phyloP scores from a whole-genome alignment of 2,113 vertebrate species.

The Emydura subglobosa region DNA sequence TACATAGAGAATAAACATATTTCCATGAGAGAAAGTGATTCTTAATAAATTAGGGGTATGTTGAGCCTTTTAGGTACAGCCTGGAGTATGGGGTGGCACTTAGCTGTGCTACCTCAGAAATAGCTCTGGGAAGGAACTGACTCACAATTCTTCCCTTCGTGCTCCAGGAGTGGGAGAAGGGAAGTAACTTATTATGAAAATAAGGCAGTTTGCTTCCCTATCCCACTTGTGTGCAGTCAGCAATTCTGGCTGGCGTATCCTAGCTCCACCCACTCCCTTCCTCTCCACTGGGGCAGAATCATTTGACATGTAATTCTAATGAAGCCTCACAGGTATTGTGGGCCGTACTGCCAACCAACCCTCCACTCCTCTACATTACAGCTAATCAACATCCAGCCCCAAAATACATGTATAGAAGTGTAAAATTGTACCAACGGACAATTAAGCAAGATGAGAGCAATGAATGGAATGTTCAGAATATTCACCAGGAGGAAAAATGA shows the following conservation, averaged over 20 bases:
- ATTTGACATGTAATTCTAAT: background rate
- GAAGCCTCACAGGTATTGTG: background rate
- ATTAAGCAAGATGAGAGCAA: background rate
- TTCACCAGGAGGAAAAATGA: background rate
- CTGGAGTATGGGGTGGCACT: no score
- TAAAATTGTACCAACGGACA: background rate
- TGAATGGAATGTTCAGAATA: background rate
- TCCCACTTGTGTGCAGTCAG: background rate
- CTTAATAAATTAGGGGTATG: rapidly evolving
- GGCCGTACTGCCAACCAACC: background rate
- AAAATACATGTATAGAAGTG: background rate
- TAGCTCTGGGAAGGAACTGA: background rate
- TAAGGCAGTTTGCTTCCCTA: background rate
- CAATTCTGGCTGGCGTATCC: background rate
- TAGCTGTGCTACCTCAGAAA: background rate
- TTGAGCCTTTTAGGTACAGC: background rate
- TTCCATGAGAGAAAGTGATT: background rate
- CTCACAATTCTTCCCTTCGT: background rate
- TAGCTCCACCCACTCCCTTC: background rate
- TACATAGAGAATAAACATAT: rapidly evolving
- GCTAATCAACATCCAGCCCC: background rate
- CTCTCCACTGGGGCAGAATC: background rate
- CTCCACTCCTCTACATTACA: background rate
- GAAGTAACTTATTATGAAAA: background rate
- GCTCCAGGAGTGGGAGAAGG: background rate